phyloP scores from a whole-genome alignment of 2,888 invertebrate genomes.

The Temnothorax unifasciatus region DNA sequence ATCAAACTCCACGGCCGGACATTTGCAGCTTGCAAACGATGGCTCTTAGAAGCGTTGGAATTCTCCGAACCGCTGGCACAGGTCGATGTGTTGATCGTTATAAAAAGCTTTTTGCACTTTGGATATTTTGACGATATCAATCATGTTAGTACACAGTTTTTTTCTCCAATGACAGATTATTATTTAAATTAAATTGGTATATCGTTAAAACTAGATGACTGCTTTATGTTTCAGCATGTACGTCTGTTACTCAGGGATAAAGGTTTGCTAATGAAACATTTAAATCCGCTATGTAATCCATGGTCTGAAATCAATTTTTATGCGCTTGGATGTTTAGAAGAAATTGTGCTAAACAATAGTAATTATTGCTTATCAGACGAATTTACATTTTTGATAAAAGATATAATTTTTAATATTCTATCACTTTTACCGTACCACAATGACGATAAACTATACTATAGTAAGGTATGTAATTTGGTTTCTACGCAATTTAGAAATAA shows the following conservation, averaged over 20 bases:
- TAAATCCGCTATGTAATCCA: constrained; percentile 65
- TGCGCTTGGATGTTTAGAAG: constrained; percentile 80
- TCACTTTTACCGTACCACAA: constrained; percentile 67
- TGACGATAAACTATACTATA: constrained; percentile 70
- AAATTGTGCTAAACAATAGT: constrained; percentile 76
- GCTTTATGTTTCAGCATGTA: constrained; percentile 74
- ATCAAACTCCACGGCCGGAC: constrained; percentile 75
- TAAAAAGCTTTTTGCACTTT: constrained; percentile 76
- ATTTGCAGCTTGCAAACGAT: constrained; percentile 75
- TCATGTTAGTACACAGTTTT: constrained; percentile 69
- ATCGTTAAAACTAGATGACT: constrained; percentile 5
- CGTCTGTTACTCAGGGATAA: constrained; percentile 75
- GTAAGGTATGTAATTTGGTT: constrained; percentile 73
- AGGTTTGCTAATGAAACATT: constrained; percentile 72
- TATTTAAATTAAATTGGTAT: not conserved
- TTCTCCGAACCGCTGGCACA: constrained; percentile 68
- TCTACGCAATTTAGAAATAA: constrained; percentile 12
- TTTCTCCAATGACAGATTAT: not conserved
- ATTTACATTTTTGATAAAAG: constrained; percentile 73
- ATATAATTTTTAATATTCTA: constrained; percentile 71
- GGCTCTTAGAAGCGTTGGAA: constrained; percentile 78
- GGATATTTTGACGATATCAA: constrained; percentile 75
- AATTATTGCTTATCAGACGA: constrained; percentile 70
- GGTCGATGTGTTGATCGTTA: constrained; percentile 72
- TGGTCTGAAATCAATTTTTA: constrained; percentile 79